Evolutionary conservation across 2,113 vertebrate genomes (phyloP), one percentile per base, ranked within the genome.

Genomic region (Tricholaema leucomelas): DNA sequence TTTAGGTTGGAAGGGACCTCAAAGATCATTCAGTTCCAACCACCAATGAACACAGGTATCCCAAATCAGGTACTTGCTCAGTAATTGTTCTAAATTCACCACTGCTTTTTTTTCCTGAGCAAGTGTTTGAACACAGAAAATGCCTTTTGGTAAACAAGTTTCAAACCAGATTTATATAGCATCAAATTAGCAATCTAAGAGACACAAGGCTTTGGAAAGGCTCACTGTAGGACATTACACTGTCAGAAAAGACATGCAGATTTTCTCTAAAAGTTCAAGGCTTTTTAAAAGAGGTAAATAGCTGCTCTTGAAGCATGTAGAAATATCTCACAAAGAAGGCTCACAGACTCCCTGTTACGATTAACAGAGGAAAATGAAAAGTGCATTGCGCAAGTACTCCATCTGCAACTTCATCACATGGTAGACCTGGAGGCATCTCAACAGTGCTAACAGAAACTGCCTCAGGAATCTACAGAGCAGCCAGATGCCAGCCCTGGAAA

Each of bases 401-500:
- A 93, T 95, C 88, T 95, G 93, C 87, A 94, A 33, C 58, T 61
- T 24, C 15, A 8, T 63, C 90, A 75, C 70, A 6, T 58, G 88
- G 30, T 21, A 73, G 61, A 59, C 15, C 91, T 75, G 76, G 61
- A 90, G 84, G 88, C 88, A 73, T 44, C 44, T 80, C 77, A 48
- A 16, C 85, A 91, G 58, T 1, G 8, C 23, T 44, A 36, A 30
- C 85, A 93, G 60, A 96, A 75, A 75, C 72, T 9, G 92, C 92
- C 94, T 63, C 61, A 48, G 90, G 90, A 95, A 67, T 76, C 20
- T 64, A 74, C 81, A 87, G 82, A 40, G 88, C 71, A 81, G 77
- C 91, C 93, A 96, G 95, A 91, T 96, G 93, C 92, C 90, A 95
- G 65, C 72, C 48, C 75, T 80, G 78, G 52, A 60, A 85, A 93